A percentile compares a stretch with the other conserved stretches of the same genome.
phyloP scores from a whole-genome alignment of 2,797 vertebrate genomes.

The Silurus aristotelis region DNA sequence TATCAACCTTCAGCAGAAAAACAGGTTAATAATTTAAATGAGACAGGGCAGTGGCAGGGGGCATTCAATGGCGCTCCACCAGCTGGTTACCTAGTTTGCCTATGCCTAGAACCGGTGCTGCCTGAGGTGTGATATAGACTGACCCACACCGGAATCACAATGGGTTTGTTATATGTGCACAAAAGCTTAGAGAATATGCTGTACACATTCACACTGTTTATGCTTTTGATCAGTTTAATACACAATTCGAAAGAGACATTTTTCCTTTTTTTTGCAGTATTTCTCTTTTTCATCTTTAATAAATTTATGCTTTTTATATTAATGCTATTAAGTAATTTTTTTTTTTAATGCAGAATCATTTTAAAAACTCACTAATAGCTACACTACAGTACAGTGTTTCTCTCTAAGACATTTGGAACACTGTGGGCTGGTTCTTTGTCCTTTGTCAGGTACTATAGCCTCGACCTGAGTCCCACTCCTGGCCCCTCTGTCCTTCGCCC shows the following conservation, averaged over 20 bases:
- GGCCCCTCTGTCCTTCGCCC: no score
- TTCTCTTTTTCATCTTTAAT: constrained; percentile 3
- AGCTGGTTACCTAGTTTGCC: no score
- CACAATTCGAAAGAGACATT: neutral
- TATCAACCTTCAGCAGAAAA: no score
- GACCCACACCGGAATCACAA: neutral
- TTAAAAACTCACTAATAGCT: neutral
- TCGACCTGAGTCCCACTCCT: no score
- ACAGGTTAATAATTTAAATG: no score
- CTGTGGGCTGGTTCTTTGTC: no score
- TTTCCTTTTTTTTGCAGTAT: neutral
- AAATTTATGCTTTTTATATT: neutral
- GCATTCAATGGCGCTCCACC: no score
- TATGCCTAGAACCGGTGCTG: no score
- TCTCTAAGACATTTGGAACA: no score
- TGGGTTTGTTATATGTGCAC: constrained; percentile 10
- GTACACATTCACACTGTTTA: constrained; percentile 14
- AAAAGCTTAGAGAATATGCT: neutral
- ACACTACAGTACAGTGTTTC: neutral
- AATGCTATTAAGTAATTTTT: neutral
- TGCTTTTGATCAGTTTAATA: neutral
- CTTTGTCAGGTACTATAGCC: no score
- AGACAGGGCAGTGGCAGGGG: no score
- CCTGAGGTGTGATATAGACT: constrained; percentile 78
- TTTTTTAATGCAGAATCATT: neutral